A percentile compares a stretch with the other conserved stretches of the same genome.
Evolutionary conservation across 2,113 vertebrate genomes (phyloP).

Genomic region (Acanthochromis polyacanthus): DNA sequence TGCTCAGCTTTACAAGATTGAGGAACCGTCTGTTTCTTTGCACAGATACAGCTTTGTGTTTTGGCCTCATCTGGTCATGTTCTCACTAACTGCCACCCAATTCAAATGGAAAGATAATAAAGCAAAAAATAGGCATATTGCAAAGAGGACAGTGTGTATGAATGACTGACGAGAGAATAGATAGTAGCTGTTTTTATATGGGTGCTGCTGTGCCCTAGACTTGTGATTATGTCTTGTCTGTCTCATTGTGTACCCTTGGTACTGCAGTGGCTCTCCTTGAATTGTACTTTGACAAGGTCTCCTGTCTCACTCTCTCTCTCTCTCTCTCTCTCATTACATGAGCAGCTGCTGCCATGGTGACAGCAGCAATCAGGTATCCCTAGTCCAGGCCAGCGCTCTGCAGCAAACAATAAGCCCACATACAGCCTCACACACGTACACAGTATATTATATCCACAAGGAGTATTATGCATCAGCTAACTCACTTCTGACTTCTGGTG

Average conservation of each 20-base stretch:
- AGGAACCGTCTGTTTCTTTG: constrained; percentile 24
- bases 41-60: background rate
- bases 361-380: constrained; percentile 69
- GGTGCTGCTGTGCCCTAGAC: background rate
- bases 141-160: background rate
- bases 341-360: constrained; percentile 75
- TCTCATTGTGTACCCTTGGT: constrained; percentile 39
- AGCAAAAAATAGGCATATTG: background rate
- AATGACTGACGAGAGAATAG: background rate
- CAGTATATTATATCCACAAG: constrained; percentile 13
- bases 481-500: background rate
- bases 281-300: constrained; percentile 52
- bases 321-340: constrained; percentile 46
- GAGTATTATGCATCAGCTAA: constrained; percentile 13
- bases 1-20: constrained; percentile 1
- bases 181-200: background rate
- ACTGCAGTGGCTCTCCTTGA: constrained; percentile 66
- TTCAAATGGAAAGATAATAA: background rate
- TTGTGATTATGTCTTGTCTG: constrained; percentile 28
- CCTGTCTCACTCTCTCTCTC: constrained; percentile 30
- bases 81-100: background rate
- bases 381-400: constrained; percentile 37
- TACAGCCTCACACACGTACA: constrained; percentile 11
- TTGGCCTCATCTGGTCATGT: constrained; percentile 23
- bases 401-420: constrained; percentile 59